These are phyloP conservation scores for Xiphias gladius DNA, from an alignment of 2,113 vertebrate genomes.

Conservation along the genomic window DNA sequence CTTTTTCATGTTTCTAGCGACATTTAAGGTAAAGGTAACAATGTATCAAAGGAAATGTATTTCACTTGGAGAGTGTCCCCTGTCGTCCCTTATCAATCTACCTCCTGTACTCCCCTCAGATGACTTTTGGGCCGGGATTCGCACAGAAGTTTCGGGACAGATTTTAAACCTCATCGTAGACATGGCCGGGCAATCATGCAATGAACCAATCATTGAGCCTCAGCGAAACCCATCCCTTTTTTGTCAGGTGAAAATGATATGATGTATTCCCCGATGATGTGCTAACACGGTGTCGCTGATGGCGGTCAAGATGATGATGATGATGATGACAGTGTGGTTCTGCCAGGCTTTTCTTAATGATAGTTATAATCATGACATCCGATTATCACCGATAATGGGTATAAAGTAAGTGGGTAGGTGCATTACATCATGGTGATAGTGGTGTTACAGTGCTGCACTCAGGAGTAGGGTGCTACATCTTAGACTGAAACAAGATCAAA, in stretches of 20 bases:
- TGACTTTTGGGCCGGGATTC: constrained; percentile 31
- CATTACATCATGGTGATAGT: constrained; percentile 55
- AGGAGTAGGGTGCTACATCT: constrained; percentile 32
- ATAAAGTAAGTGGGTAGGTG: constrained; percentile 19
- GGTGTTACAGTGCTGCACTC: constrained; percentile 45
- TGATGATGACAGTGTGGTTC: constrained; percentile 29
- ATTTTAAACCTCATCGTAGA: constrained; percentile 29
- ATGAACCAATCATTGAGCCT: constrained; percentile 49
- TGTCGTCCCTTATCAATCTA: constrained; percentile 35
- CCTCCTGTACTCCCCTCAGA: constrained; percentile 33
- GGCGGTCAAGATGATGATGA: constrained; percentile 27
- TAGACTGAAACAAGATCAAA: constrained; percentile 50
- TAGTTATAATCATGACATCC: constrained; percentile 18
- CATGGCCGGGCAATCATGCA: constrained; percentile 63
- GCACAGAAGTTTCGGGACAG: constrained; percentile 27
- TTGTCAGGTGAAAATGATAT: constrained; percentile 59
- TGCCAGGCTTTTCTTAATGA: constrained; percentile 30
- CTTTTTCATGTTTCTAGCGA: neutral
- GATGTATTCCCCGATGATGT: constrained; percentile 47
- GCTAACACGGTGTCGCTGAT: constrained; percentile 75
- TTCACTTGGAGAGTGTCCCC: constrained; percentile 21
- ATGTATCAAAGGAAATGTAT: constrained; percentile 1
- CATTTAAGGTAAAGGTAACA: constrained; percentile 9
- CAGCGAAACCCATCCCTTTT: constrained; percentile 35
- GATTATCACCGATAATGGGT: constrained; percentile 13